Conservation (phyloP, 1,140 invertebrate genomes). For the Papilio machaon region DNA sequence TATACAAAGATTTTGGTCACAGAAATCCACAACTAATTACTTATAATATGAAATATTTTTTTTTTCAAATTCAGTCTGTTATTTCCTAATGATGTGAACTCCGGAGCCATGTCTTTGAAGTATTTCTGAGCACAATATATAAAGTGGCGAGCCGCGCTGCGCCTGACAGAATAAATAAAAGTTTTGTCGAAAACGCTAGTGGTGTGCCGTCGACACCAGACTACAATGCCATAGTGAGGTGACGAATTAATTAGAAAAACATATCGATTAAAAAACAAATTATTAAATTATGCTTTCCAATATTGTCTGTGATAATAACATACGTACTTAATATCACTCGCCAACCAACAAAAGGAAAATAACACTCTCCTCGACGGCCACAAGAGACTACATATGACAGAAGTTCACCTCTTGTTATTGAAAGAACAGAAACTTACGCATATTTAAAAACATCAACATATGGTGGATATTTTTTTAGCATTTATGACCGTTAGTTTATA, state of each 20-base stretch:
- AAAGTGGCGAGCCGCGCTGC: slow-evolving; percentile 55
- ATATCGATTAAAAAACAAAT: slow-evolving; percentile 5
- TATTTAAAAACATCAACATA: too few species aligned
- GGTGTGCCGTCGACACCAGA: slow-evolving; percentile 59
- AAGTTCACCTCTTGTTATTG: too few species aligned
- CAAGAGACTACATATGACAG: too few species aligned
- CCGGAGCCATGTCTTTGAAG: slow-evolving; percentile 27
- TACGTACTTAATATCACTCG: too few species aligned
- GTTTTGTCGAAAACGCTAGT: slow-evolving; percentile 64
- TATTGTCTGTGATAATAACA: too few species aligned
- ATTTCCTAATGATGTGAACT: slow-evolving; percentile 36
- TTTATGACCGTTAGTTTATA: too few species aligned
- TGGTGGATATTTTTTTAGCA: too few species aligned
- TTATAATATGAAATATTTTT: not conserved
- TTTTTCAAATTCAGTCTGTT: not conserved
- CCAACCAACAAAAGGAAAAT: too few species aligned
- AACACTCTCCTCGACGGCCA: too few species aligned
- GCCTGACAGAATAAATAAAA: slow-evolving; percentile 73
- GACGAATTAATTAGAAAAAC: slow-evolving; percentile 18
- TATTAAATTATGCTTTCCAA: not conserved
- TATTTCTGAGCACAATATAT: slow-evolving; percentile 43
- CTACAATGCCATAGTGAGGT: slow-evolving; percentile 44
- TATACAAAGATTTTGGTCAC: too few species aligned
- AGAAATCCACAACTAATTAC: not conserved
- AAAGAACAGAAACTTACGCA: too few species aligned